Evolutionary conservation across 1,140 invertebrate genomes (phyloP), one percentile per base, ranked within the genome.

Genomic region (Anastrepha ludens): DNA sequence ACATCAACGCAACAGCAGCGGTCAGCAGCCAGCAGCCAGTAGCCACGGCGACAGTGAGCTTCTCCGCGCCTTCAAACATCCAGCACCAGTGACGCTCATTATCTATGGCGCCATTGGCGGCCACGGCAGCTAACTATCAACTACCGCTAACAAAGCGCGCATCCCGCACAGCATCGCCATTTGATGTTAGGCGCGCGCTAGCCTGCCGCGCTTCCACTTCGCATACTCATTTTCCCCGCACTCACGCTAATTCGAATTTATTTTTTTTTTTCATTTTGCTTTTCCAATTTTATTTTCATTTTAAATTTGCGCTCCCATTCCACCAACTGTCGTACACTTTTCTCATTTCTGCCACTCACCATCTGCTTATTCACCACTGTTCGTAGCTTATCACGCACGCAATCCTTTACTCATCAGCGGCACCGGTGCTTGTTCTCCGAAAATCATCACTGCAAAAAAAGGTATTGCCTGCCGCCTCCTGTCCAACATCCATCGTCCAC

Each of bases 221-320:
- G 47, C 74, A 44, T 50, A 47, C 74, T 9, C 47, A 29, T 20
- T 29, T 29, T 5, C 47, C 7, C 47, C 47, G 47, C 8, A 20
- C 44, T 55, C 74, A 81, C 41, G 74, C 74, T 55, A 55, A 81
- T 55, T 9, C 20, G 3, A 3, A 17, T 58, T 58, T 55, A 58
- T 81, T 62, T 62, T 8, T 62, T 81, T 81, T 81, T 55, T 55
- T 47, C n/a, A 20, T 81, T 50, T 81, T 11, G 47, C 44, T 13
- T 81, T 81, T 58, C 74, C 17, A 81, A 81, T 81, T 81, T 81
- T 81, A 81, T 81, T 81, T 81, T 81, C 44, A 58, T 78, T 78
- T 78, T 20, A 81, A 74, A 58, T 58, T 29, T 55, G n/a, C 17
- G 5, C 74, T 11, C 74, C 47, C 47, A 9, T n/a, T 20, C 20